Evolutionary conservation across 1,140 invertebrate genomes (phyloP).

Genomic region (Cydia pomonella): DNA sequence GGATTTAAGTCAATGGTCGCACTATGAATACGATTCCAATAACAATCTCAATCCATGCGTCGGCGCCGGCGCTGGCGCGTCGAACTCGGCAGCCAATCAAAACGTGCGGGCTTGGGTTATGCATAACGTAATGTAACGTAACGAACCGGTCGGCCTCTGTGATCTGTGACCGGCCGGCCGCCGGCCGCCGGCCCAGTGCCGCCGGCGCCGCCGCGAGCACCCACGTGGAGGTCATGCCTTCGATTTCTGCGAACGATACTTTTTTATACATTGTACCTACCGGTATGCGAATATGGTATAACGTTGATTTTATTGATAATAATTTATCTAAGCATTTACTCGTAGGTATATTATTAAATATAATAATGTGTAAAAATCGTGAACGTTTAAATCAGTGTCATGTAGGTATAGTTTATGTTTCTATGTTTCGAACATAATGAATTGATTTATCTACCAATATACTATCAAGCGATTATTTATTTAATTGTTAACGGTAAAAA

Average conservation of each 20-base stretch:
- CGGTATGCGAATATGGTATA: not conserved
- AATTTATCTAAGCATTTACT: no score
- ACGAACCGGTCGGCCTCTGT: slow-evolving; percentile 8
- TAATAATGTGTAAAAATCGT: no score
- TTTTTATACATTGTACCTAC: not conserved
- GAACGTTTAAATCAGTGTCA: no score
- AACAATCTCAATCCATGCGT: not conserved
- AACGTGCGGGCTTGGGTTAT: not conserved
- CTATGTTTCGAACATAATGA: no score
- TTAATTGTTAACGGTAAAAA: not conserved
- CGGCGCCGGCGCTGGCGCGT: no score
- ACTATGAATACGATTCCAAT: not conserved
- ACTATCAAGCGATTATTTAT: no score
- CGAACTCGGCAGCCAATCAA: not conserved
- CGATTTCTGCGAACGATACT: not conserved
- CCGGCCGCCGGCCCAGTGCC: no score
- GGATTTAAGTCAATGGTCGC: not conserved
- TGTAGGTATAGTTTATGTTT: no score
- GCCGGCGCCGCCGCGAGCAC: not conserved
- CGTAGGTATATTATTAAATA: no score
- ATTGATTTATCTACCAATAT: no score
- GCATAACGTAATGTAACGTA: not conserved
- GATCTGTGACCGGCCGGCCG: no score
- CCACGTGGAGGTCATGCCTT: not conserved
- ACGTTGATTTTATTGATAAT: no score